Evolutionary conservation across 1,140 invertebrate species (phyloP).

Genomic region (Arion vulgaris): DNA sequence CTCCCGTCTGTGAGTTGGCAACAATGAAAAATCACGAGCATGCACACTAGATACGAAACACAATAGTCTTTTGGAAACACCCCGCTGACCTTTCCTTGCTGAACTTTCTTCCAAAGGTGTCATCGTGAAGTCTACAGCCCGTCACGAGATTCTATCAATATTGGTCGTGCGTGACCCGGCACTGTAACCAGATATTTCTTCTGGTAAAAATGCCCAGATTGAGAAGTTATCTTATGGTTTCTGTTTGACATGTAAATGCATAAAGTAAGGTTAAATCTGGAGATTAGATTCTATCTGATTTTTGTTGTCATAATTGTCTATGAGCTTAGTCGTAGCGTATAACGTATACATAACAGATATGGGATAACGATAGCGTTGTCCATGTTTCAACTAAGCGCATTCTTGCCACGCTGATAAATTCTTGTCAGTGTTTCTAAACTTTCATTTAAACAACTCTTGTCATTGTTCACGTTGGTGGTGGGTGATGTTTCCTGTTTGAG

Average conservation of each 20-base stretch:
- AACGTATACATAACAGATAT: too few relatives aligned
- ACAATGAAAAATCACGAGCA: background rate
- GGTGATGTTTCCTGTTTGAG: too few relatives aligned
- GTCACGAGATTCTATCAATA: background rate
- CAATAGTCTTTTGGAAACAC: background rate
- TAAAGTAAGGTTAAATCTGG: background rate
- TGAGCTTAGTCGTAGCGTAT: background rate
- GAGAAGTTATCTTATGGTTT: background rate
- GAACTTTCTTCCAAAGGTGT: background rate
- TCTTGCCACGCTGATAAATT: background rate
- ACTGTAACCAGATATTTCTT: background rate
- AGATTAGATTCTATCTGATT: background rate
- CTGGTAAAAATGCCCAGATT: background rate
- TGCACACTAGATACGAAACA: background rate
- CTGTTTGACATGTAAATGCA: conserved; percentile 8
- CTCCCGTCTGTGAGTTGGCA: background rate
- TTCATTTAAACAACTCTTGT: too few relatives aligned
- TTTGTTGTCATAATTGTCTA: background rate
- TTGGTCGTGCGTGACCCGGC: background rate
- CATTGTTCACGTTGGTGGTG: too few relatives aligned
- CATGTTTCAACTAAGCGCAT: background rate
- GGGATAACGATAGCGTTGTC: background rate
- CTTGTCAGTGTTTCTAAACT: too few relatives aligned
- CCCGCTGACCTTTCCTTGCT: background rate
- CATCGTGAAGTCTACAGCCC: background rate